phyloP scores from a whole-genome alignment of 1,140 invertebrate species.

The Glomeris maerens region DNA sequence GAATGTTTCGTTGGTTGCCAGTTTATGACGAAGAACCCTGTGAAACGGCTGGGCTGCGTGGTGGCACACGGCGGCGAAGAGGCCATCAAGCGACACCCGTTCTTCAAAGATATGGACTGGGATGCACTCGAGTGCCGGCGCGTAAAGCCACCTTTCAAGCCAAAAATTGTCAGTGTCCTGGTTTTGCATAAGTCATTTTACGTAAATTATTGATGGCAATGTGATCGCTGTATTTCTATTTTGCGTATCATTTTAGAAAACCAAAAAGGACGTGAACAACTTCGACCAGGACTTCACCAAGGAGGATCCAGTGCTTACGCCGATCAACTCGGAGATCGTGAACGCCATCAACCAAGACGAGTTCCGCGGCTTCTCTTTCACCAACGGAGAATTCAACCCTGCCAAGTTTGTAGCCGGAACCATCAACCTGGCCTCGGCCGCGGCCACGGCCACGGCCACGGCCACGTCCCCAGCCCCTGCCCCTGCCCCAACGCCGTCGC shows the following conservation, averaged over 20 bases:
- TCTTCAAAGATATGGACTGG: slow-evolving; percentile 97
- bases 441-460: neutral
- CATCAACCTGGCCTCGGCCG: neutral
- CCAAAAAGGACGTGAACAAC: slow-evolving; percentile 91
- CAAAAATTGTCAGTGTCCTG: slow-evolving; percentile 75
- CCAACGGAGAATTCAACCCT: slow-evolving; percentile 82
- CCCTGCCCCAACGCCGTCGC: no score
- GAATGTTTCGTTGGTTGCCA: slow-evolving; percentile 36
- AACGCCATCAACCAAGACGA: slow-evolving; percentile 94
- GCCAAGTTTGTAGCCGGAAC: slow-evolving; percentile 34
- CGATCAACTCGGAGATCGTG: slow-evolving; percentile 75
- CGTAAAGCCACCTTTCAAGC: slow-evolving; percentile 92
- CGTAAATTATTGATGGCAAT: no score
- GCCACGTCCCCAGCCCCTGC: no score
- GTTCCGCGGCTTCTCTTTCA: slow-evolving; percentile 92
- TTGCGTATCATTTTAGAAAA: slow-evolving; percentile 59
- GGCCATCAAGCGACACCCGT: slow-evolving; percentile 81
- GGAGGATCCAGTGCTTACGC: slow-evolving; percentile 91
- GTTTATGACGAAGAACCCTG: slow-evolving; percentile 97
- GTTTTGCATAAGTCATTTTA: neutral
- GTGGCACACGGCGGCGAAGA: slow-evolving; percentile 55
- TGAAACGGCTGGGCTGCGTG: slow-evolving; percentile 82
- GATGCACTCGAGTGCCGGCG: slow-evolving; percentile 73
- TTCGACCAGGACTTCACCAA: slow-evolving; percentile 99
- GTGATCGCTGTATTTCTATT: no score